phyloP scores from a whole-genome alignment of 2,888 invertebrate species.

The Ernsta delagoae region DNA sequence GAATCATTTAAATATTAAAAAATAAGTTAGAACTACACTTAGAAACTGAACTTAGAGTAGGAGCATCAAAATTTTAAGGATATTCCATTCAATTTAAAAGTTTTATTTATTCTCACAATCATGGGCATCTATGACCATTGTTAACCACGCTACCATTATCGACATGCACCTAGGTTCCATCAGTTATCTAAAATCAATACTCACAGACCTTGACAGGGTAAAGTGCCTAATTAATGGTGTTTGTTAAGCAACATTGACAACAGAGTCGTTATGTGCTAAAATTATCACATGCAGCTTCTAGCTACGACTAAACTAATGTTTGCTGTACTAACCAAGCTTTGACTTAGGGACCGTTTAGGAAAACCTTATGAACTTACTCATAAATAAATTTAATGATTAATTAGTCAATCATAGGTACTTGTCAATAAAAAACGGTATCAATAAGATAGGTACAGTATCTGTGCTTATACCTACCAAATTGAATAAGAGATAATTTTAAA shows the following conservation, averaged over 20 bases:
- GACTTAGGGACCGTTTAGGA: neutral
- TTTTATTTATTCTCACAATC: neutral
- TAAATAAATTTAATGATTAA: too few relatives aligned
- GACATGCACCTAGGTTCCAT: neutral
- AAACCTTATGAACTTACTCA: too few relatives aligned
- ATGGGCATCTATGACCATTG: neutral
- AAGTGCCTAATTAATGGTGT: conserved; percentile 10
- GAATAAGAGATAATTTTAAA: too few relatives aligned
- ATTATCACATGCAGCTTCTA: conserved; percentile 26
- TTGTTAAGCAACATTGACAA: conserved; percentile 21
- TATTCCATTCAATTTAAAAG: too few relatives aligned
- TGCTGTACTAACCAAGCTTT: neutral
- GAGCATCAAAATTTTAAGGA: too few relatives aligned
- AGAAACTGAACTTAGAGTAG: too few relatives aligned
- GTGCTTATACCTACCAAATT: too few relatives aligned
- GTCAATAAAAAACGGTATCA: too few relatives aligned
- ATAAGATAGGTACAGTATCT: too few relatives aligned
- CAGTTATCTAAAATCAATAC: neutral
- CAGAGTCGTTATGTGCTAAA: conserved; percentile 26
- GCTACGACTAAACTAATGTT: conserved; percentile 16
- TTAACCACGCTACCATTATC: neutral
- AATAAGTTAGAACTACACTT: too few relatives aligned
- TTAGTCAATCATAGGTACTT: too few relatives aligned
- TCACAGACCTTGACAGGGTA: conserved; percentile 5
- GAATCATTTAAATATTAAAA: too few relatives aligned